phyloP scores from a whole-genome alignment of 2,797 vertebrate genomes.

The Lepus oiostolus region DNA sequence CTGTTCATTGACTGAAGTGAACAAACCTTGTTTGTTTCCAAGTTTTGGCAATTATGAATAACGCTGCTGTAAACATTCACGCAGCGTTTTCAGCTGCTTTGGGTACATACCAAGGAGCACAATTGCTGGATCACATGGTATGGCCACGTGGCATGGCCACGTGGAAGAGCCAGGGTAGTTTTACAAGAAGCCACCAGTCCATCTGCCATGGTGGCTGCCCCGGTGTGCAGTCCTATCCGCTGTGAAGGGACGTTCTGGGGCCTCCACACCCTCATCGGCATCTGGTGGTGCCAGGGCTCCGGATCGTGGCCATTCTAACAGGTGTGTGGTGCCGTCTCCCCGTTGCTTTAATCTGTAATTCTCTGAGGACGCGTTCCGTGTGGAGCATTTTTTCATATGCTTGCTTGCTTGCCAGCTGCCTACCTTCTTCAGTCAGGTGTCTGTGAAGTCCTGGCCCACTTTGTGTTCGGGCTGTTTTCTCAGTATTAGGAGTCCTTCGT shows the following conservation, averaged over 20 bases:
- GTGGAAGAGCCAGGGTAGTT: neutral
- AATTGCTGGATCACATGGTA: neutral
- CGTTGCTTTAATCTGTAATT: neutral
- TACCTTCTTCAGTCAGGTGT: neutral
- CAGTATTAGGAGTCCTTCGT: neutral
- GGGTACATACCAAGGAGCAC: neutral
- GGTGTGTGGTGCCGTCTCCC: fast-evolving
- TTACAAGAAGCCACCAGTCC: neutral
- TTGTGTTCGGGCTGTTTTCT: neutral
- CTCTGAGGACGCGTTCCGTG: neutral
- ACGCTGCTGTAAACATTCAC: neutral
- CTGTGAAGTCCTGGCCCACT: neutral
- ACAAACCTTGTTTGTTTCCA: neutral
- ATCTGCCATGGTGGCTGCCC: neutral
- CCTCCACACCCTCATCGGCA: neutral
- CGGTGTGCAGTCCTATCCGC: neutral
- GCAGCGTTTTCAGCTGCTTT: neutral
- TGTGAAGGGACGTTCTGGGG: neutral
- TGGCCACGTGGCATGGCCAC: neutral
- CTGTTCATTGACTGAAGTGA: neutral
- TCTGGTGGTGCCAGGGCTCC: neutral
- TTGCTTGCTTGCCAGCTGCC: neutral
- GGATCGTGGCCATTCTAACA: neutral
- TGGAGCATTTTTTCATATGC: neutral
- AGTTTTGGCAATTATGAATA: neutral